These are phyloP conservation scores for Drosophila nikananu DNA, from an alignment of 1,140 invertebrate genomes.

Conservation along the genomic window DNA sequence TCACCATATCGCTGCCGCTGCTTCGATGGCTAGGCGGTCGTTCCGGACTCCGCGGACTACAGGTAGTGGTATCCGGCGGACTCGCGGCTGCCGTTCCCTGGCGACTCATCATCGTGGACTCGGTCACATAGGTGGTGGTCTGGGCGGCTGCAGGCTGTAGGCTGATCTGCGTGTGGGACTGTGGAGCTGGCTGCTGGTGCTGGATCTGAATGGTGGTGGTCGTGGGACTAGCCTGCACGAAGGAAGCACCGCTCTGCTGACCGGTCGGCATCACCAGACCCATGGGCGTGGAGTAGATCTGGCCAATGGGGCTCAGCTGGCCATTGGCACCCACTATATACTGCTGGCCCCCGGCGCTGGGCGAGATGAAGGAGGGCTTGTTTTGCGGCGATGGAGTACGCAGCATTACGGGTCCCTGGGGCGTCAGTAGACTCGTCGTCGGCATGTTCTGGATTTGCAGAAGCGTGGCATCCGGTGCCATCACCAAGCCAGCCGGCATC, in stretches of 20 bases:
- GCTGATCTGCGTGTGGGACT: constrained; percentile 47
- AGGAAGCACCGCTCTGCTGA: constrained; percentile 85
- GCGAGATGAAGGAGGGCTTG: constrained; percentile 92
- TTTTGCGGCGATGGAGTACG: constrained; percentile 90
- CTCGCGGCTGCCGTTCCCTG: constrained; percentile 80
- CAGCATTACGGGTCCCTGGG: constrained; percentile 90
- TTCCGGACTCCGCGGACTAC: constrained; percentile 88
- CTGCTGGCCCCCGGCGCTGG: constrained; percentile 90
- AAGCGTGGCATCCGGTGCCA: constrained; percentile 90
- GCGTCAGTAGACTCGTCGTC: constrained; percentile 83
- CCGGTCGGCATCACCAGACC: constrained; percentile 89
- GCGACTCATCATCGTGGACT: constrained; percentile 71
- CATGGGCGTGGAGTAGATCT: constrained; percentile 92
- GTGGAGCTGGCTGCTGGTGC: constrained; percentile 85
- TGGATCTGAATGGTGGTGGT: constrained; percentile 86
- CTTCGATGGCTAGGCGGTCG: constrained; percentile 80
- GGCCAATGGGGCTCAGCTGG: constrained; percentile 90
- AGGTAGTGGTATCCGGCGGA: constrained; percentile 93
- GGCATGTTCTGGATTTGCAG: constrained; percentile 91
- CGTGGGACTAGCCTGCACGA: constrained; percentile 87
- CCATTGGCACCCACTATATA: constrained; percentile 89
- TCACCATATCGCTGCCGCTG: constrained; percentile 84
- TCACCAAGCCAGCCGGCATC: constrained; percentile 92
- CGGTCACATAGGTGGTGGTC: constrained; percentile 69
- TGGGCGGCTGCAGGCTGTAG: constrained; percentile 39